A percentile compares a stretch with the other conserved stretches of the same genome.
phyloP scores from a whole-genome alignment of 1,140 invertebrate genomes.

The Copidosoma floridanum region DNA sequence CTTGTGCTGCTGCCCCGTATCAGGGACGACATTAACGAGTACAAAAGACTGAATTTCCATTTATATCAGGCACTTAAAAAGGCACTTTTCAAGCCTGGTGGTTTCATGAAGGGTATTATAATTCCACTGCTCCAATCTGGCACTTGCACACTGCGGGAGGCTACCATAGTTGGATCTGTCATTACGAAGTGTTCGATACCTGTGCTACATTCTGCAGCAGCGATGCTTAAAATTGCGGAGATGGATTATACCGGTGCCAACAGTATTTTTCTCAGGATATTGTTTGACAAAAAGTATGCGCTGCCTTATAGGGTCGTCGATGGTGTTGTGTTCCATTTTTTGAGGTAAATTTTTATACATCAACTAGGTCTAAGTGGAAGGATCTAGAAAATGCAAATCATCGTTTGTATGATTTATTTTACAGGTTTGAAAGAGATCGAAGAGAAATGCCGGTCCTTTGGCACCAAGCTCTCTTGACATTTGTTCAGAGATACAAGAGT shows the following conservation, averaged over 20 bases:
- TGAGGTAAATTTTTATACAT: slow-evolving; percentile 63
- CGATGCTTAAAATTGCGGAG: slow-evolving; percentile 92
- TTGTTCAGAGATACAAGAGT: slow-evolving; percentile 93
- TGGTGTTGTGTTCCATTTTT: slow-evolving; percentile 93
- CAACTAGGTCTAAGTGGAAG: no score
- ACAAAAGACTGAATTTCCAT: slow-evolving; percentile 95
- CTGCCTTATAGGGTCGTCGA: slow-evolving; percentile 94
- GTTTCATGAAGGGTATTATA: slow-evolving; percentile 98
- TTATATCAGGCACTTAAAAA: slow-evolving; percentile 93
- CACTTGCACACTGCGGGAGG: slow-evolving; percentile 91
- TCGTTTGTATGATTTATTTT: no score
- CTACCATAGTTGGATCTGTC: slow-evolving; percentile 91
- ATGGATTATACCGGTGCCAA: slow-evolving; percentile 98
- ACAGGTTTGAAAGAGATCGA: slow-evolving; percentile 80
- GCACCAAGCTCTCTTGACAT: slow-evolving; percentile 94
- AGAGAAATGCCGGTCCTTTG: slow-evolving; percentile 90
- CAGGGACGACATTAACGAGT: slow-evolving; percentile 93
- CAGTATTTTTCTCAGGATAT: slow-evolving; percentile 91
- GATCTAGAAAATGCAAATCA: background rate
- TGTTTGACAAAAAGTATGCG: slow-evolving; percentile 98
- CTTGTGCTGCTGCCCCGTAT: slow-evolving; percentile 88
- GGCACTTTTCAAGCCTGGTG: slow-evolving; percentile 93
- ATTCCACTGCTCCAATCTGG: slow-evolving; percentile 89
- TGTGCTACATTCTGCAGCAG: slow-evolving; percentile 93
- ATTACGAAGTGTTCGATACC: slow-evolving; percentile 90